Percentiles rank a stretch among this genome's conserved stretches.
Evolutionary conservation across 2,888 invertebrate species (phyloP).

Genomic region (Anthoptus insignis): DNA sequence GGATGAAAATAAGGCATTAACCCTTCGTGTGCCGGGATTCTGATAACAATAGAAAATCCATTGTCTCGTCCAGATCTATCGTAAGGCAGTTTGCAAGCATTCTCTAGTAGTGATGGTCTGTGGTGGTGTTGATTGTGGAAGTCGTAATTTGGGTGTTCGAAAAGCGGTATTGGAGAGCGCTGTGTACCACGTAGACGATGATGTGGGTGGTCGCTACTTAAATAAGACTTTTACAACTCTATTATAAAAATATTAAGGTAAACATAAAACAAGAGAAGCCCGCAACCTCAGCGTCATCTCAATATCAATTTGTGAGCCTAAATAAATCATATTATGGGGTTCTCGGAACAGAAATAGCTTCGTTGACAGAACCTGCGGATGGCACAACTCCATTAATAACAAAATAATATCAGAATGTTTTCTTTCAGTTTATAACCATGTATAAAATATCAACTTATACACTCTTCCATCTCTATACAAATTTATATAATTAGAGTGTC

Average conservation of each 20-base stretch:
- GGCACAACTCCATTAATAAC: neutral
- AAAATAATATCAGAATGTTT: neutral
- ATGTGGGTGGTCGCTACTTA: no score
- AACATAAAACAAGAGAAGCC: neutral
- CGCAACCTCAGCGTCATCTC: neutral
- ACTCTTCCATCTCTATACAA: no score
- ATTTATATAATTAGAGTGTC: no score
- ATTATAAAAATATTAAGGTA: neutral
- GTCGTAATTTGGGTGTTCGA: neutral
- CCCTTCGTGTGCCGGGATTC: no score
- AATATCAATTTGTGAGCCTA: slow-evolving; percentile 5
- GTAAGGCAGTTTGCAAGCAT: no score
- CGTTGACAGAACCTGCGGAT: neutral
- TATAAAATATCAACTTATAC: no score
- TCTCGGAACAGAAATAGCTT: slow-evolving; percentile 17
- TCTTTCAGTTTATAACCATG: neutral
- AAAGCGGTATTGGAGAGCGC: neutral
- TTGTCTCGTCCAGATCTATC: no score
- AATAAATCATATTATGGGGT: slow-evolving; percentile 1
- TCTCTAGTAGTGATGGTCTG: no score
- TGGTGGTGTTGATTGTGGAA: no score
- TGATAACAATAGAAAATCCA: no score
- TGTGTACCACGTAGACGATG: no score
- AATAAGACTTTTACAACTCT: neutral
- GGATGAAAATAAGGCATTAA: no score